These are phyloP conservation scores for Clarias batrachus DNA, from an alignment of 2,113 vertebrate genomes.

Conservation along the genomic window DNA sequence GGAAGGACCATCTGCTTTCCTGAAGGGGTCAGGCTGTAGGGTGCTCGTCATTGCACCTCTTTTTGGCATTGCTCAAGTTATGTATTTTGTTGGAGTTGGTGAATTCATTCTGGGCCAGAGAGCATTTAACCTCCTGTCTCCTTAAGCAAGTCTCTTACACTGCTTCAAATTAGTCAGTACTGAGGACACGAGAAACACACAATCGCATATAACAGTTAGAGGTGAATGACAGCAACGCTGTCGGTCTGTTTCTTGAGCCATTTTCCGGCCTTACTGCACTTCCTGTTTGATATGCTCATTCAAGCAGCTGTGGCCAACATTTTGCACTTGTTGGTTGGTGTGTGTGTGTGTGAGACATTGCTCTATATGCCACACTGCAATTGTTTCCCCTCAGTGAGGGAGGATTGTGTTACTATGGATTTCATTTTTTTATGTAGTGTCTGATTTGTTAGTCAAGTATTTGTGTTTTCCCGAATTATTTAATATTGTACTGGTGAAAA, in stretches of 20 bases:
- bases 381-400: slow-evolving; percentile 71
- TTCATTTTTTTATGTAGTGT: background rate
- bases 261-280: slow-evolving; percentile 61
- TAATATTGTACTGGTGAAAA: background rate
- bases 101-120: slow-evolving; percentile 75
- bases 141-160: slow-evolving; percentile 41
- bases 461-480: background rate
- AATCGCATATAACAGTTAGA: background rate
- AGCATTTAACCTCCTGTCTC: slow-evolving; percentile 57
- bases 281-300: slow-evolving; percentile 51
- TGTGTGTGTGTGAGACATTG: slow-evolving; percentile 35
- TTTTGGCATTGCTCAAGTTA: slow-evolving; percentile 81
- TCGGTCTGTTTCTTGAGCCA: slow-evolving; percentile 21
- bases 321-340: slow-evolving; percentile 62
- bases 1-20: slow-evolving; percentile 77
- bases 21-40: slow-evolving; percentile 78
- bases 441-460: background rate
- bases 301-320: slow-evolving; percentile 44
- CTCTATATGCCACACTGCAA: slow-evolving; percentile 41
- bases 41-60: slow-evolving; percentile 81
- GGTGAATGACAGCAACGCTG: background rate
- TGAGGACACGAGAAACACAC: background rate
- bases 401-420: slow-evolving; percentile 26
- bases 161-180: background rate
- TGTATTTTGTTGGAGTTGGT: slow-evolving; percentile 78